A percentile compares a stretch with the other conserved stretches of the same genome.
Evolutionary conservation across 2,797 vertebrate species (phyloP).

Genomic region (Helostoma temminkii): DNA sequence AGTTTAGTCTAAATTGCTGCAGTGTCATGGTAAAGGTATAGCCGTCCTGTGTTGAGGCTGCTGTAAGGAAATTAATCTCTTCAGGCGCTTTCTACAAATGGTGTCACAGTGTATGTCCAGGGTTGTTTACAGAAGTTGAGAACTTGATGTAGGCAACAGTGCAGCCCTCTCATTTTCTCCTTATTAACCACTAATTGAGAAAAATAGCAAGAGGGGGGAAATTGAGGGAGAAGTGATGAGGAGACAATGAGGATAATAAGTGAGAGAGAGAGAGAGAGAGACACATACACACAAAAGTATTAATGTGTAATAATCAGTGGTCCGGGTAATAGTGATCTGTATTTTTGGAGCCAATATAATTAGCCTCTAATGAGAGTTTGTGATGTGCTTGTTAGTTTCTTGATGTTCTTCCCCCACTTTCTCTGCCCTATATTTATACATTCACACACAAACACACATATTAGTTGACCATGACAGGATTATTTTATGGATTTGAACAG

Average conservation of each 20-base stretch:
- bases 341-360: slow-evolving; percentile 77
- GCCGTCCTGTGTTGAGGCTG: slow-evolving; percentile 30
- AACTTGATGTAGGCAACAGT: slow-evolving; percentile 57
- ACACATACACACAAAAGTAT: slow-evolving; percentile 43
- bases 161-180: slow-evolving; percentile 71
- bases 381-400: slow-evolving; percentile 71
- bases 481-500: not conserved
- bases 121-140: slow-evolving; percentile 65
- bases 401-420: slow-evolving; percentile 39
- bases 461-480: slow-evolving; percentile 4
- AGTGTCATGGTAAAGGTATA: too few relatives aligned
- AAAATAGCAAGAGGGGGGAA: slow-evolving; percentile 53
- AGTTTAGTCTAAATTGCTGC: not conserved
- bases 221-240: slow-evolving; percentile 58
- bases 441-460: not conserved
- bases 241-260: slow-evolving; percentile 50
- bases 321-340: slow-evolving; percentile 76
- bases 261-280: slow-evolving; percentile 28
- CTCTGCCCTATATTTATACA: not conserved
- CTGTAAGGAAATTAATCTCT: slow-evolving; percentile 58
- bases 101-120: slow-evolving; percentile 55
- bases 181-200: slow-evolving; percentile 80
- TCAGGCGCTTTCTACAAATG: slow-evolving; percentile 27
- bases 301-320: slow-evolving; percentile 78
- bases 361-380: slow-evolving; percentile 71